Base-by-base conservation (phyloP, 2,888 invertebrate species). In the Nymphalis c-album region DNA sequence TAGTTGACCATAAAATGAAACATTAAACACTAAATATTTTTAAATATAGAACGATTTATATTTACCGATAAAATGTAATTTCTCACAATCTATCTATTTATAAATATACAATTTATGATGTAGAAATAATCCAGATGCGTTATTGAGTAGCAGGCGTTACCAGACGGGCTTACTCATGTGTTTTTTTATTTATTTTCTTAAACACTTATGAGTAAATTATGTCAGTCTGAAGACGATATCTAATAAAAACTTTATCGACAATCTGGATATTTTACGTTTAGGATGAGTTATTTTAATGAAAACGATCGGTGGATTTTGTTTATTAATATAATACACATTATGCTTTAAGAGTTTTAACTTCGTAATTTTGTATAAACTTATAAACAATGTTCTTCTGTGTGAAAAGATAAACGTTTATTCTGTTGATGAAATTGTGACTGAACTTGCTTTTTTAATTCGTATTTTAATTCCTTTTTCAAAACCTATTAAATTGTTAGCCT, bases 151-250 rank as follows among this genome's bases (percentile, higher is more conserved):
- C 87, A 86, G 86, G 83, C 81, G 80, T 81, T 69, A 61, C 64
- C 58, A 69, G 69, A 71, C 72, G 69, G 72, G 67, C 71, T 67
- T 60, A 68, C 35, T 57, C 57, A 26, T 71, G 70, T 68, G 62
- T 68, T 71, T 74, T 40, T 74, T 82, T 85, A 84, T 87, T 87
- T 87, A 83, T 88, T 86, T 86, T 84, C 80, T 80, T 78, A 79
- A 78, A 73, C 77, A 69, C 80, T 87, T 86, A 87, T 87, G 85
- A 84, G 86, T 82, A 84, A 84, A 83, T 83, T 76, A 76, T 81
- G 84, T 81, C 85, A 83, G 85, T 74, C 67, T 50, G 69, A 69
- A 71, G 69, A 67, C 67, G 69, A 63, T 61, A 55, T 71, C 70
- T 71, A 74, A 74, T 73, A 75, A 75, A 75, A 75, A 74, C 73